Evolutionary conservation across 2,888 invertebrate species (phyloP), one percentile per base, ranked within the genome.

Genomic region (Aphodius granarius): DNA sequence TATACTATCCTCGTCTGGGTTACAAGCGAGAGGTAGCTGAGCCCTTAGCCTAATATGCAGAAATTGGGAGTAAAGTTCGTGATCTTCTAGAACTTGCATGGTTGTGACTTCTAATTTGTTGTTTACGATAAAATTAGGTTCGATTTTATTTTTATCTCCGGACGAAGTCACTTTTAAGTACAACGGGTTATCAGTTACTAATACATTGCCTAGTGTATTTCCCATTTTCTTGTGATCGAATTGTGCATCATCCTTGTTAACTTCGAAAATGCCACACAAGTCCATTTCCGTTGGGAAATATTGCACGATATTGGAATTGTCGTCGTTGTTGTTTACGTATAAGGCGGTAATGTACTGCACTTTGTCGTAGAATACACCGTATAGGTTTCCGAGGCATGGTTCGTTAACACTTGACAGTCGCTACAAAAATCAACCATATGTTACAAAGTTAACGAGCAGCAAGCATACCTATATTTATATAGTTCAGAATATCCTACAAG

Each of bases 111-210:
- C 92, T 77, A 94, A 88, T 83, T 92, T 92, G 78, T 93, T 92
- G 86, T 94, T 94, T 63, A 93, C 90, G 78, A 93, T 89, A 84
- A 93, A 91, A 79, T 91, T 92, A 13, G 93, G 90, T 82, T 91
- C 89, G 81, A 94, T 86, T 15, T 72, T 71, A 72, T 71, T 73
- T 63, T 63, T 72, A 22, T 63, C 71, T 70, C 70, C 72, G 63
- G 66, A 62, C n/a, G 73, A 66, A 21, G 18, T 71, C 63, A 75
- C 73, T 71, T 73, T 75, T 64, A 77, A 71, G 65, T 77, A 77
- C n/a, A 77, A 63, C 2, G 94, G 94, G 87, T 94, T 94, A 83
- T 95, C 94, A 72, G 94, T 94, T 81, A 94, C 93, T 84, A 94
- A 93, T 75, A 95, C 92, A 86, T 93, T 92, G 90, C 90, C 79